Evolutionary conservation across 2,797 vertebrate species (phyloP).

Genomic region (Vireo griseus): DNA sequence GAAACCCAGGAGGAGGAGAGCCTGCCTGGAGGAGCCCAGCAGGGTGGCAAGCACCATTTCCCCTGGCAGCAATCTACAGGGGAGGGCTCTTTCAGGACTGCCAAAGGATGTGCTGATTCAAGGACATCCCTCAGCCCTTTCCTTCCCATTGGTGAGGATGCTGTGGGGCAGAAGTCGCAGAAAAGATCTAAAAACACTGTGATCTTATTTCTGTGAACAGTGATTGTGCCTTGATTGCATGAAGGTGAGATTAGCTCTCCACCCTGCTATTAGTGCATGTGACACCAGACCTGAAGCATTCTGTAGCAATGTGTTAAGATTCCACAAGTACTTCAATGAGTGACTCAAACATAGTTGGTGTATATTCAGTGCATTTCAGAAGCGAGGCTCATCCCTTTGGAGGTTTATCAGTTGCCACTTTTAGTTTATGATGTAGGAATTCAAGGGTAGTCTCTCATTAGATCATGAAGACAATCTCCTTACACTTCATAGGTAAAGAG

Average conservation of each 20-base stretch:
- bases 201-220: background rate
- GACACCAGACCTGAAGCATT: background rate
- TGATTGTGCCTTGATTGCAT: background rate
- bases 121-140: background rate
- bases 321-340: background rate
- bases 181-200: background rate
- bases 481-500: background rate
- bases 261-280: background rate
- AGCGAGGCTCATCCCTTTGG: background rate
- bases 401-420: background rate
- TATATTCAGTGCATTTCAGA: background rate
- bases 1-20: rapidly evolving
- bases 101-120: background rate
- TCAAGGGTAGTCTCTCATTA: background rate
- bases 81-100: background rate
- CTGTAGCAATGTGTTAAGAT: background rate
- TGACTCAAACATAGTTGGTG: background rate
- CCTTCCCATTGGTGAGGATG: rapidly evolving
- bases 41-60: background rate
- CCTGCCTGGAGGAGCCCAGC: background rate
- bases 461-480: background rate
- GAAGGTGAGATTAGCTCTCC: background rate
- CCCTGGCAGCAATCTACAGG: rapidly evolving
- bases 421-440: background rate
- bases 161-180: background rate